Evolutionary conservation across 1,140 invertebrate species (phyloP).

Genomic region (Orchesella cincta): DNA sequence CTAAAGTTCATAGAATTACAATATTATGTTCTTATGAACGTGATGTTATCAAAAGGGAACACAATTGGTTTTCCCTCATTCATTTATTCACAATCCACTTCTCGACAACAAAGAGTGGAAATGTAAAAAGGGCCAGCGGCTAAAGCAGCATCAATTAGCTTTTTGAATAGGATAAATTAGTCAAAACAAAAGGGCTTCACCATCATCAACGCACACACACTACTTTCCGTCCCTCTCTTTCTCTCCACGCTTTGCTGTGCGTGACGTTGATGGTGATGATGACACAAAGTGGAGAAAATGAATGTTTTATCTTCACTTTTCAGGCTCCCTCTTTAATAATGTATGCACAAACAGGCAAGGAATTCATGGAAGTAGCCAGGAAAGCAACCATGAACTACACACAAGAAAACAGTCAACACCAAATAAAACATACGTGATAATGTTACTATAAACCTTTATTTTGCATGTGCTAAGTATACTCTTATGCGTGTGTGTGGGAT

Average conservation of each 20-base stretch:
- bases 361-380: neutral
- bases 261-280: slow-evolving; percentile 16
- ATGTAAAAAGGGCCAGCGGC: slow-evolving; percentile 1
- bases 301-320: slow-evolving; percentile 20
- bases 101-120: neutral
- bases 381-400: no score
- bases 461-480: neutral
- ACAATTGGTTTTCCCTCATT: neutral
- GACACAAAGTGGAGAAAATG: slow-evolving; percentile 22
- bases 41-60: no score
- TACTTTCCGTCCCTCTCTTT: neutral
- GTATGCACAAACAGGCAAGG: neutral
- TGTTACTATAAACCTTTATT: neutral
- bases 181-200: slow-evolving; percentile 10
- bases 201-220: neutral
- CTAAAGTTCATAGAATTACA: no score
- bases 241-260: neutral
- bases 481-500: no score
- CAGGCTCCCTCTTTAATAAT: slow-evolving; percentile 8
- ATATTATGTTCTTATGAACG: no score
- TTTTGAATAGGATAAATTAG: slow-evolving; percentile 17
- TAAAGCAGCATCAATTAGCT: slow-evolving; percentile 16
- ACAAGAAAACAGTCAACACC: neutral
- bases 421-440: neutral
- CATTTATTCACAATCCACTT: slow-evolving; percentile 17